phyloP scores from a whole-genome alignment of 2,888 invertebrate genomes.

The Rhamnusium bicolor region DNA sequence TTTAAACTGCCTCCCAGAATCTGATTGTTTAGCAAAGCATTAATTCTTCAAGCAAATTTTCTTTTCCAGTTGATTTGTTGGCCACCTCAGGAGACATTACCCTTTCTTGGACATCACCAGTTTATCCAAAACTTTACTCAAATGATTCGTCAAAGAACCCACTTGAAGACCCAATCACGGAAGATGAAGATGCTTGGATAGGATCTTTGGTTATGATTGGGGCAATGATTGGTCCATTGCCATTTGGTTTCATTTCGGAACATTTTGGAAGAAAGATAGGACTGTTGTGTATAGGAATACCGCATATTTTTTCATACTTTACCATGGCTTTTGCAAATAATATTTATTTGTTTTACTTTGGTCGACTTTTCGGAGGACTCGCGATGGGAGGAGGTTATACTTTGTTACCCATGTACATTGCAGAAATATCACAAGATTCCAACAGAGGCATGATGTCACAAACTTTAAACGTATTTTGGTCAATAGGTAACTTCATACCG shows the following conservation, averaged over 20 bases:
- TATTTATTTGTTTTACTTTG: constrained; percentile 63
- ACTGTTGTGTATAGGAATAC: constrained; percentile 72
- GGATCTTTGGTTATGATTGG: constrained; percentile 72
- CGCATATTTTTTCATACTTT: constrained; percentile 55
- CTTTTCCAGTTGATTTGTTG: constrained; percentile 58
- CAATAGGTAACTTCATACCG: constrained; percentile 78
- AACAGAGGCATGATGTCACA: constrained; percentile 80
- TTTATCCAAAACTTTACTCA: constrained; percentile 59
- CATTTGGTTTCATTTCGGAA: constrained; percentile 78
- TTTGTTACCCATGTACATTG: constrained; percentile 87
- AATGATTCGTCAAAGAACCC: constrained; percentile 63
- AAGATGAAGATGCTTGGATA: constrained; percentile 72
- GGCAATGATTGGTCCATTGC: constrained; percentile 77
- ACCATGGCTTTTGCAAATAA: constrained; percentile 53
- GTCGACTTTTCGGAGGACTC: constrained; percentile 74
- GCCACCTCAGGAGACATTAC: constrained; percentile 60
- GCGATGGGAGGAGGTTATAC: constrained; percentile 81
- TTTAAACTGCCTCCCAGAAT: too few species aligned
- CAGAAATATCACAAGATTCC: constrained; percentile 85
- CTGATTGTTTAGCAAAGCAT: too few species aligned
- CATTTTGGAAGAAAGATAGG: constrained; percentile 80
- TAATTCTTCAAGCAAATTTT: too few species aligned
- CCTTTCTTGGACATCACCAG: constrained; percentile 61
- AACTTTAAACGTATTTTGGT: constrained; percentile 83
- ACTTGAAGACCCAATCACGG: constrained; percentile 61